These are phyloP conservation scores for Cybosia mesomella DNA, from an alignment of 2,888 invertebrate genomes.

Conservation along the genomic window DNA sequence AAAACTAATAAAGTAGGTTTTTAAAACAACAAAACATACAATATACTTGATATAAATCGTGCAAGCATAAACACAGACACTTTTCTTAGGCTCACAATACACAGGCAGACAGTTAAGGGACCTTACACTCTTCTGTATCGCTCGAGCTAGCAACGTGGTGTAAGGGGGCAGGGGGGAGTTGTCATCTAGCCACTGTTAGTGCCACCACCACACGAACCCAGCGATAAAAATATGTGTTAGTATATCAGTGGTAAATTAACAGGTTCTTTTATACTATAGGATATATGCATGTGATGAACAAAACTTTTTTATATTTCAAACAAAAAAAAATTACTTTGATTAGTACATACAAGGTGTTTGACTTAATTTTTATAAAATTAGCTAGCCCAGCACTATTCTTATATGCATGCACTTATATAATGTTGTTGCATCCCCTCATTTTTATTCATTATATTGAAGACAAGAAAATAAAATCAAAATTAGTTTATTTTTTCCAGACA, in stretches of 20 bases:
- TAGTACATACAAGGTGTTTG: background rate
- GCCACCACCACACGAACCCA: slow-evolving; percentile 66
- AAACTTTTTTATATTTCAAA: background rate
- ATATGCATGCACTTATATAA: no score
- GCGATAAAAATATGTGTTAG: slow-evolving; percentile 75
- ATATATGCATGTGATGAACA: slow-evolving; percentile 11
- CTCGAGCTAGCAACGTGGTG: slow-evolving; percentile 90
- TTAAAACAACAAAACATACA: slow-evolving; percentile 12
- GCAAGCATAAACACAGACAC: slow-evolving; percentile 47
- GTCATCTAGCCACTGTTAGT: slow-evolving; percentile 92
- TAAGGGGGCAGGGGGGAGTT: slow-evolving; percentile 90
- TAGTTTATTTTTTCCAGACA: no score
- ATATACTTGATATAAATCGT: slow-evolving; percentile 18
- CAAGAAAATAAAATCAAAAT: no score
- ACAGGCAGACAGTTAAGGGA: slow-evolving; percentile 65
- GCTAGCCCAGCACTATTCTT: no score
- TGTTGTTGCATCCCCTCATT: no score
- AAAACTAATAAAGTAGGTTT: background rate
- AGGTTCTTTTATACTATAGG: background rate
- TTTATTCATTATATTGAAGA: no score
- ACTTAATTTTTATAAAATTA: no score
- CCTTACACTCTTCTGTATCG: slow-evolving; percentile 91
- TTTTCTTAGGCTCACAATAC: slow-evolving; percentile 39
- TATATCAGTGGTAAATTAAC: slow-evolving; percentile 2
- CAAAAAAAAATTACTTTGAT: no score